phyloP scores from a whole-genome alignment of 2,797 vertebrate species.

The Aeoliscus strigatus region DNA sequence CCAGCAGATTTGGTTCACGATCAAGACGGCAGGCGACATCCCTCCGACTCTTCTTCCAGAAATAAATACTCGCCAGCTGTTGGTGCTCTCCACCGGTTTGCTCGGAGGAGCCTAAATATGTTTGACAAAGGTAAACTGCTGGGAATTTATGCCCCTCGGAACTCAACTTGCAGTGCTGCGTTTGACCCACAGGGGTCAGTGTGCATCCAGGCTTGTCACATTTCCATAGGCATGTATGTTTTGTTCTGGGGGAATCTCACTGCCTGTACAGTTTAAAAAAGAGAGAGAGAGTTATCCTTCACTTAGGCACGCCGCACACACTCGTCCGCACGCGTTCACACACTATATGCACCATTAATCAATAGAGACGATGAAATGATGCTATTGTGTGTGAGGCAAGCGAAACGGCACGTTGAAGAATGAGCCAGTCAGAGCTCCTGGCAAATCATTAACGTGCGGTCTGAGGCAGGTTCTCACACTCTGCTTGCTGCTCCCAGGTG shows the following conservation, averaged over 20 bases:
- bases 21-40: conserved; percentile 50
- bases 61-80: conserved; percentile 52
- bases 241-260: conserved; percentile 64
- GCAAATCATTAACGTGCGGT: conserved; percentile 70
- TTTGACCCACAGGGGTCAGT: conserved; percentile 66
- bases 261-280: conserved; percentile 43
- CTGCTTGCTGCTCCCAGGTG: conserved; percentile 62
- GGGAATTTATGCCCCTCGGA: conserved; percentile 46
- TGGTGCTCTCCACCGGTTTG: conserved; percentile 41
- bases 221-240: conserved; percentile 64
- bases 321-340: conserved; percentile 10
- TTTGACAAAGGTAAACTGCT: conserved; percentile 65
- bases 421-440: conserved; percentile 65
- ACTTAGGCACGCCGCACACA: conserved; percentile 22
- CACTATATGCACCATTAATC: conserved; percentile 63
- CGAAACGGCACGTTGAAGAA: conserved; percentile 55
- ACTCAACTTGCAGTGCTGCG: conserved; percentile 16
- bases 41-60: conserved; percentile 49
- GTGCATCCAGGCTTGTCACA: conserved; percentile 54
- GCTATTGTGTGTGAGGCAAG: conserved; percentile 53
- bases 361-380: conserved; percentile 61
- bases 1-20: conserved; percentile 47
- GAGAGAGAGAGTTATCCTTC: conserved; percentile 48
- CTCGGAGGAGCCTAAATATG: conserved; percentile 55
- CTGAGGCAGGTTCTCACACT: conserved; percentile 62